These are phyloP conservation scores for Aspiorhynchus laticeps DNA, from an alignment of 2,113 vertebrate species.

Conservation along the genomic window DNA sequence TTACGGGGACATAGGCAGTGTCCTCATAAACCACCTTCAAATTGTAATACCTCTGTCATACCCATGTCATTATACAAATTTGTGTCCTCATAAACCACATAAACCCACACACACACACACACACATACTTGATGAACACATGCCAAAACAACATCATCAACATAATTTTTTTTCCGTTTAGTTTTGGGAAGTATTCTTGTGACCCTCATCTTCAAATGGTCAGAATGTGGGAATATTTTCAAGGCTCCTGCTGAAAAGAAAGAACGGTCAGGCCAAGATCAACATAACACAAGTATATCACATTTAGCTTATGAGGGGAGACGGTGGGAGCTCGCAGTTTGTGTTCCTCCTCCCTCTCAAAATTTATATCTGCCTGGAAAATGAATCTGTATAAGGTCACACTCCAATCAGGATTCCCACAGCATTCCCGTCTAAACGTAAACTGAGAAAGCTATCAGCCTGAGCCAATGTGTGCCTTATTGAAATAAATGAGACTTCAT, in stretches of 20 bases:
- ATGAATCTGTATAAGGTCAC: slow-evolving; percentile 51
- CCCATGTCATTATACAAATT: too few relatives aligned
- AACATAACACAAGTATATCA: slow-evolving; percentile 46
- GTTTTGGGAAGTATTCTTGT: slow-evolving; percentile 43
- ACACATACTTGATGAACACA: background rate
- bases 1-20: too few relatives aligned
- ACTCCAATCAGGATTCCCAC: slow-evolving; percentile 49
- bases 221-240: slow-evolving; percentile 30
- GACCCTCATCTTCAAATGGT: slow-evolving; percentile 24
- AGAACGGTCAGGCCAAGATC: slow-evolving; percentile 40
- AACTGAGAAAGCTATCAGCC: slow-evolving; percentile 48
- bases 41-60: too few relatives aligned
- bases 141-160: slow-evolving; percentile 21
- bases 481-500: slow-evolving; percentile 57
- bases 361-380: slow-evolving; percentile 50
- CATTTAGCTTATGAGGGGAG: slow-evolving; percentile 23
- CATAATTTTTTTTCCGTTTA: background rate
- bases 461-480: slow-evolving; percentile 43
- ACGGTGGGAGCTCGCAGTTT: slow-evolving; percentile 35
- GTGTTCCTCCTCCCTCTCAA: slow-evolving; percentile 15
- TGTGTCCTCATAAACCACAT: too few relatives aligned
- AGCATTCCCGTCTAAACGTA: slow-evolving; percentile 36
- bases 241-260: slow-evolving; percentile 15
- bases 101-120: background rate
- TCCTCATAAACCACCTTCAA: too few relatives aligned